Percentiles rank a stretch among this genome's conserved stretches.
Evolutionary conservation across 2,113 vertebrate species (phyloP).

Genomic region (Mellivora capensis): DNA sequence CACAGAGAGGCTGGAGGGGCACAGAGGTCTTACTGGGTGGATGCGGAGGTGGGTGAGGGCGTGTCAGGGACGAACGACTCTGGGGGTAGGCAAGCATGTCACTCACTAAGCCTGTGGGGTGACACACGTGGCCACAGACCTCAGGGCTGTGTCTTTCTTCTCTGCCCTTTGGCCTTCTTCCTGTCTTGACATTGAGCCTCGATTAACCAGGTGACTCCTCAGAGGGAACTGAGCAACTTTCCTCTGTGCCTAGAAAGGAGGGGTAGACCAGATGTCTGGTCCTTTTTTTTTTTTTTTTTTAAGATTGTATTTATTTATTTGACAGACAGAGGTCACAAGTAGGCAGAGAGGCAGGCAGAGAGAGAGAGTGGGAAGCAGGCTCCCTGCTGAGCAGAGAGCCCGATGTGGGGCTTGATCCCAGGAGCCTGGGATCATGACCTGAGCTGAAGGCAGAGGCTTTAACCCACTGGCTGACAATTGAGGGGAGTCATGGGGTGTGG

Average conservation of each 20-base stretch:
- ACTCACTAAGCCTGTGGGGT: background rate
- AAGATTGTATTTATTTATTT: too few relatives aligned
- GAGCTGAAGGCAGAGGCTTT: too few relatives aligned
- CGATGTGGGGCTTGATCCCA: too few relatives aligned
- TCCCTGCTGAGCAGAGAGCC: too few relatives aligned
- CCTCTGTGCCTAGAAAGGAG: background rate
- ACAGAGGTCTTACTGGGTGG: background rate
- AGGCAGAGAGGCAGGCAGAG: too few relatives aligned
- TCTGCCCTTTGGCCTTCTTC: conserved; percentile 25
- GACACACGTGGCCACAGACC: background rate
- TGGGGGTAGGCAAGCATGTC: background rate
- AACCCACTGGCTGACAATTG: background rate
- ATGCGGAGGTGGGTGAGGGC: background rate
- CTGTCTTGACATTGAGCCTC: background rate
- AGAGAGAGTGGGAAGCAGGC: too few relatives aligned
- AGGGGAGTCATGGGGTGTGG: background rate
- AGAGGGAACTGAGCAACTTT: background rate
- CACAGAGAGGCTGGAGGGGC: background rate
- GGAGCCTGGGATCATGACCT: too few relatives aligned
- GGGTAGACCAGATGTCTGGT: background rate
- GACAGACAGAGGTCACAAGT: too few relatives aligned
- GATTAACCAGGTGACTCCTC: background rate
- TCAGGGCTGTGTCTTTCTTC: background rate
- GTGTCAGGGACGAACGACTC: background rate
- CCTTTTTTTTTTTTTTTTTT: background rate